These are phyloP conservation scores for Gnathochromis pfefferi DNA, from an alignment of 2,113 vertebrate species.

Conservation along the genomic window DNA sequence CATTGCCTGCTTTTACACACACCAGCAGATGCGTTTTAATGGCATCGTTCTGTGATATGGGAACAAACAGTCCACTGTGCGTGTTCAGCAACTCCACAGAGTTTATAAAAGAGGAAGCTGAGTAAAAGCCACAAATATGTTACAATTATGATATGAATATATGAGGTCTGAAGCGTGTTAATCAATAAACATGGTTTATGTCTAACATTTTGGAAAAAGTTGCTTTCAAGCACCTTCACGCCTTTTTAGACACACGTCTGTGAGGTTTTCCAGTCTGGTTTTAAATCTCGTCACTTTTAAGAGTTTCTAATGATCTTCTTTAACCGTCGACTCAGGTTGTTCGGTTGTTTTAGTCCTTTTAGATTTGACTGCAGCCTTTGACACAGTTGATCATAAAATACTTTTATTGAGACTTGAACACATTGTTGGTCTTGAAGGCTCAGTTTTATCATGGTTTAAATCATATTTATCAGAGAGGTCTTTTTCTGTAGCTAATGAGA, in stretches of 20 bases:
- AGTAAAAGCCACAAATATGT: background rate
- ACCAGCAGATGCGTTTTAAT: slow-evolving; percentile 25
- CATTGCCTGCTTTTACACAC: background rate
- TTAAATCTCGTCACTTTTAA: background rate
- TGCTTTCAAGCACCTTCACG: background rate
- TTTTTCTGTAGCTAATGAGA: rapidly evolving
- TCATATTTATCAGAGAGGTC: background rate
- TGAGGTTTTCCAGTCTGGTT: background rate
- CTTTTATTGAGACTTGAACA: background rate
- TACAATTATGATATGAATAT: background rate
- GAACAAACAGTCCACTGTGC: background rate
- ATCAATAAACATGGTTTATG: background rate
- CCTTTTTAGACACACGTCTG: background rate
- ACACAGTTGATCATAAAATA: rapidly evolving
- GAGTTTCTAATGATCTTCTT: background rate
- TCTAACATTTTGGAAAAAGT: background rate
- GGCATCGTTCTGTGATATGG: background rate
- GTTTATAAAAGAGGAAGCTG: background rate
- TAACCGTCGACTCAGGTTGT: background rate
- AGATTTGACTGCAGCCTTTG: background rate
- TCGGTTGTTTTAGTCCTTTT: background rate
- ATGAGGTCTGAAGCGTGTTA: background rate
- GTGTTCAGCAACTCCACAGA: background rate
- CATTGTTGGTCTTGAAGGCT: background rate
- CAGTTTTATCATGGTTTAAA: background rate